These are phyloP conservation scores for Rhinolophus ferrumequinum DNA, from an alignment of 2,113 vertebrate species.

Conservation along the genomic window DNA sequence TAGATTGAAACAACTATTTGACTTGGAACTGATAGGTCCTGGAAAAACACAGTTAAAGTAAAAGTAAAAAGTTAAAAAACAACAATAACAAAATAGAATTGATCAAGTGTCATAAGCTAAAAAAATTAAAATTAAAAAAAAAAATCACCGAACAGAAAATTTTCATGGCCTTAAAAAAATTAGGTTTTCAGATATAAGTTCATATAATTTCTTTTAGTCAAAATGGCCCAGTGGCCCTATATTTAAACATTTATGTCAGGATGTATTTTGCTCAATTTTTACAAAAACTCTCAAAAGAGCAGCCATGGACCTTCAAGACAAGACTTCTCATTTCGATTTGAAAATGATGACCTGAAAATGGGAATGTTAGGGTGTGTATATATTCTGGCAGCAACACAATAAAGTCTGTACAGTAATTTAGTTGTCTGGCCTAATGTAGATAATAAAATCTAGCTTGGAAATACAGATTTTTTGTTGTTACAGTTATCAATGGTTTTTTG, in stretches of 20 bases:
- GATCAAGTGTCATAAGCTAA: neutral
- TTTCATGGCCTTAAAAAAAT: neutral
- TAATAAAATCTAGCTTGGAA: neutral
- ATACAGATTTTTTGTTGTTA: neutral
- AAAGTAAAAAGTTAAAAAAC: too few relatives aligned
- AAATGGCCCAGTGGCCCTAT: neutral
- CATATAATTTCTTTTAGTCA: neutral
- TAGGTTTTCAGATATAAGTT: neutral
- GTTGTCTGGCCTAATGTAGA: neutral
- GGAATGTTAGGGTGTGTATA: neutral
- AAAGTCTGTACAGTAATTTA: neutral
- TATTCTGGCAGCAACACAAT: neutral
- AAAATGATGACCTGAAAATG: neutral
- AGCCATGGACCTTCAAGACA: neutral
- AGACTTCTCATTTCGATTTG: neutral
- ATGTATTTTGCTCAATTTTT: neutral
- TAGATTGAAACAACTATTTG: too few relatives aligned
- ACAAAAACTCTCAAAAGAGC: neutral
- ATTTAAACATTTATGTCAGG: neutral
- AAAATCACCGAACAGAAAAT: neutral
- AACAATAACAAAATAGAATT: neutral
- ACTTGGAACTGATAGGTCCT: too few relatives aligned
- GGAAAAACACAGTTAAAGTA: too few relatives aligned
- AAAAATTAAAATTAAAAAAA: constrained; percentile 1
- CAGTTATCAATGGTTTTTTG: neutral